Conservation (phyloP, 2,888 invertebrate genomes). For the Leucozona laternaria region DNA sequence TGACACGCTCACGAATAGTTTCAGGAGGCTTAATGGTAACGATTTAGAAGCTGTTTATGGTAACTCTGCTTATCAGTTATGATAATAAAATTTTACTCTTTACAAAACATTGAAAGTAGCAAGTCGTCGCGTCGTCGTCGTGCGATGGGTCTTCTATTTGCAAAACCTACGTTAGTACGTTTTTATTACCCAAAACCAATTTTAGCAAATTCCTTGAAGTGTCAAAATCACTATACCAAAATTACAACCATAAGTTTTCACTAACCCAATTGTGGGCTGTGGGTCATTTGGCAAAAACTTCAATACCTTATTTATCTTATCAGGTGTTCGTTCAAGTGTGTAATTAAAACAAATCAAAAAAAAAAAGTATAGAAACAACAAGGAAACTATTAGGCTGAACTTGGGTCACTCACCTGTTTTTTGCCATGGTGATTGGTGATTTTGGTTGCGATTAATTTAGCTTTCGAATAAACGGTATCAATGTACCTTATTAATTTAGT, state of each 20-base stretch:
- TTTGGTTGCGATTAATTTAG: background rate
- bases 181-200: slow-evolving; percentile 6
- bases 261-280: slow-evolving; percentile 52
- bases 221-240: slow-evolving; percentile 28
- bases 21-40: background rate
- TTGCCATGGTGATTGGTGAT: slow-evolving; percentile 52
- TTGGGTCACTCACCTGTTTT: slow-evolving; percentile 50
- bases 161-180: background rate
- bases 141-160: background rate
- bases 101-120: background rate
- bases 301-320: slow-evolving; percentile 15
- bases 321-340: slow-evolving; percentile 70
- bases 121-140: no score
- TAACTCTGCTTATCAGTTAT: background rate
- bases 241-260: slow-evolving; percentile 33
- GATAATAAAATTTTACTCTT: background rate
- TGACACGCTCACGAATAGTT: background rate
- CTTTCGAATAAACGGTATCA: background rate
- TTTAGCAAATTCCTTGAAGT: slow-evolving; percentile 44
- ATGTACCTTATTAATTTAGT: background rate
- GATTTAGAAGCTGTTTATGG: background rate
- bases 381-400: background rate
- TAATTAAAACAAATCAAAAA: background rate
- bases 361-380: background rate
- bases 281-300: slow-evolving; percentile 5